Evolutionary conservation across 2,888 invertebrate species (phyloP).

Genomic region (Cremastobaeus sp.): DNA sequence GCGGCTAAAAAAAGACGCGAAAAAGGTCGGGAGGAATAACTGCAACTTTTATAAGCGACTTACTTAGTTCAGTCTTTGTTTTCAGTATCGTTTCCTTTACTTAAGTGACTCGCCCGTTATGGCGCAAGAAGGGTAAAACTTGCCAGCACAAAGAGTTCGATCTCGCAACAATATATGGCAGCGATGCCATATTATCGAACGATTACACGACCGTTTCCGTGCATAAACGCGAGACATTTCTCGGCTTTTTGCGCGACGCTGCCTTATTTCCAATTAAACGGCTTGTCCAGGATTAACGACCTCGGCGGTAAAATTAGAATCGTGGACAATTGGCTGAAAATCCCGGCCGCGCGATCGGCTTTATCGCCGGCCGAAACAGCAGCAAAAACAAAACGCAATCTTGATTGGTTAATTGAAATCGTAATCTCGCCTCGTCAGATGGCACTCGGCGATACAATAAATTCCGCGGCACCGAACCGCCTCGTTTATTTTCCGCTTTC

Average conservation of each 20-base stretch:
- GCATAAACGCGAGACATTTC: conserved; percentile 17
- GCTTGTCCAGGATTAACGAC: conserved; percentile 43
- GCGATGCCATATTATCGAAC: conserved; percentile 28
- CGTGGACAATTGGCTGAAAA: conserved; percentile 42
- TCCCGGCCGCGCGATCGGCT: conserved; percentile 15
- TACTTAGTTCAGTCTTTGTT: conserved; percentile 30
- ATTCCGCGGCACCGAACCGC: conserved; percentile 20
- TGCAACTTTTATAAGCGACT: conserved; percentile 15
- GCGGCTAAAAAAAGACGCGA: conserved; percentile 20
- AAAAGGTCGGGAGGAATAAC: too few relatives aligned
- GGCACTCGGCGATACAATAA: conserved; percentile 34
- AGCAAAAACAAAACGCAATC: conserved; percentile 18
- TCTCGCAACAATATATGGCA: conserved; percentile 11
- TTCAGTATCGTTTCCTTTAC: conserved; percentile 30
- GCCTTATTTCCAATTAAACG: conserved; percentile 37
- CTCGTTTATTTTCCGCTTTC: conserved; percentile 31
- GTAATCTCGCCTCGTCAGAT: conserved; percentile 43
- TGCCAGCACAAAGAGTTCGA: conserved; percentile 23
- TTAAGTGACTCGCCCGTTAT: conserved; percentile 30
- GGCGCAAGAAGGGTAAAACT: conserved; percentile 33
- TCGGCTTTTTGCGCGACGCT: conserved; percentile 2
- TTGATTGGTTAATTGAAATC: conserved; percentile 48
- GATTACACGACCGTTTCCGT: conserved; percentile 21
- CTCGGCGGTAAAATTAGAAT: conserved; percentile 43
- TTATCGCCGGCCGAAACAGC: conserved; percentile 20